Conservation (phyloP, 2,888 invertebrate species). For the Hecatera dysodea region DNA sequence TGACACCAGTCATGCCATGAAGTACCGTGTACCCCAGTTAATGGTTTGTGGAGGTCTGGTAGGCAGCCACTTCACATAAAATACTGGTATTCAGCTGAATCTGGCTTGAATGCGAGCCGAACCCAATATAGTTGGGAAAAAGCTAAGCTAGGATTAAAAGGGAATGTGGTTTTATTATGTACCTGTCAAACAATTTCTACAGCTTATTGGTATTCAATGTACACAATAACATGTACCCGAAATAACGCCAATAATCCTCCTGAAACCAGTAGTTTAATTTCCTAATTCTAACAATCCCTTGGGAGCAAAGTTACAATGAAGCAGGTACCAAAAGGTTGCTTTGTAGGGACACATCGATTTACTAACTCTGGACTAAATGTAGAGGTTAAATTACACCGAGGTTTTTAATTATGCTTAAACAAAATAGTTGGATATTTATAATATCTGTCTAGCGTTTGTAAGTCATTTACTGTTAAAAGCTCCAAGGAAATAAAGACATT, state of each 20-base stretch:
- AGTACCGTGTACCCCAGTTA: too few relatives aligned
- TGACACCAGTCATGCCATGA: too few relatives aligned
- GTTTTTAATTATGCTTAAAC: conserved; percentile 1
- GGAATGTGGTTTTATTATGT: too few relatives aligned
- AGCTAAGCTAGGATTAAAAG: too few relatives aligned
- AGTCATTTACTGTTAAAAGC: too few relatives aligned
- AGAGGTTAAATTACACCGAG: conserved; percentile 14
- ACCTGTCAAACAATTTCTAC: not conserved
- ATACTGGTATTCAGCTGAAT: too few relatives aligned
- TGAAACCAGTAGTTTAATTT: conserved; percentile 45
- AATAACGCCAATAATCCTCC: conserved; percentile 20
- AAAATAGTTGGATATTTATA: not conserved
- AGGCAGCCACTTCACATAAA: too few relatives aligned
- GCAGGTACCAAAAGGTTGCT: conserved; percentile 31
- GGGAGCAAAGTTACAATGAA: conserved; percentile 30
- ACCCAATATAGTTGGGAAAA: too few relatives aligned
- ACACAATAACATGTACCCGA: conserved; percentile 1
- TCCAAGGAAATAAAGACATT: too few relatives aligned
- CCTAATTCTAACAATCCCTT: conserved; percentile 43
- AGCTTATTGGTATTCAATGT: not conserved
- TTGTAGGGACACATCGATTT: conserved; percentile 43
- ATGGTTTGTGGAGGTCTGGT: too few relatives aligned
- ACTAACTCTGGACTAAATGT: conserved; percentile 7
- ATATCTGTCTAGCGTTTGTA: too few relatives aligned
- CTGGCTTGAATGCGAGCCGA: too few relatives aligned